Evolutionary conservation across 2,113 vertebrate species (phyloP), one percentile per base, ranked within the genome.

Genomic region (Leptobrachium leishanense): DNA sequence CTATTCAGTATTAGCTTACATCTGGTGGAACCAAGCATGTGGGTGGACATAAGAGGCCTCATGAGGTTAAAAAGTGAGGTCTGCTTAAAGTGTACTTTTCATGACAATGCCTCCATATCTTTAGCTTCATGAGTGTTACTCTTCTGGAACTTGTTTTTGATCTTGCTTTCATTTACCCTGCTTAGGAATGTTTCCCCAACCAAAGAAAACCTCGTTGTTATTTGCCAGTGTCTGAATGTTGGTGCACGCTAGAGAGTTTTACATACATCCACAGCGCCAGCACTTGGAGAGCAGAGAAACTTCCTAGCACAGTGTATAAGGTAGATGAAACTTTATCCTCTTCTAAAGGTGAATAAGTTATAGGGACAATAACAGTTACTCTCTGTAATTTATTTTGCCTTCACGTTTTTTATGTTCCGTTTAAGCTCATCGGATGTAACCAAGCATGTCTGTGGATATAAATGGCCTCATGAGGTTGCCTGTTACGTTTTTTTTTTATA

Each of bases 21-120:
- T 31, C 63, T 65, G 63, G 63, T 41, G n/a, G 57, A 62, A 62
- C 57, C 57, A 62, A 62, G 57, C 57, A 62, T 62, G 11, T 62
- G 57, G 57, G 63, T 65, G 20, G 63, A 65, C 63, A 65, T 31
- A 65, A 65, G 63, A 65, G 63, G 63, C 10, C 20, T 13, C 13
- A 13, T 3, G 13, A 31, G 63, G 20, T 65, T 65, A 15, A 59
- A n/a, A n/a, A n/a, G n/a, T n/a, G n/a, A n/a, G n/a, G 6, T 54
- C 50, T 54, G 50, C 50, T 54, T 11, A 54, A 54, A 54, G 50
- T 2, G 50, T 8, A 11, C 50, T 8, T 54, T n/a, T n/a, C 44
- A 46, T 46, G 44, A 46, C 44, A 46, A 8, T 5, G 44, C 44
- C 8, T 3, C 55, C 55, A 59, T 59, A 59, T 59, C 7, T 12